These are phyloP conservation scores for Thryonomys swinderianus DNA, from an alignment of 2,113 vertebrate genomes.

Conservation along the genomic window DNA sequence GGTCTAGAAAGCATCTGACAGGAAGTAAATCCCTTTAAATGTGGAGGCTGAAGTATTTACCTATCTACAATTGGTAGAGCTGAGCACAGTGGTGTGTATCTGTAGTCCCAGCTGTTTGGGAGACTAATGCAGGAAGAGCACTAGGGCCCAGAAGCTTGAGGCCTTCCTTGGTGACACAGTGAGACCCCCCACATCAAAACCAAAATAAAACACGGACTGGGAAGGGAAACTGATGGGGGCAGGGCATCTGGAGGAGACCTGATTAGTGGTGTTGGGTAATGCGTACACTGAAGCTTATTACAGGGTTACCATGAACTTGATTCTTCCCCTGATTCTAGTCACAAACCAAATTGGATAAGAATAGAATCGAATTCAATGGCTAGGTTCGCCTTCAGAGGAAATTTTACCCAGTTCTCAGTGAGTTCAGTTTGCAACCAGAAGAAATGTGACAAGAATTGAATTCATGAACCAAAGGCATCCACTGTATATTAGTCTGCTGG, in stretches of 20 bases:
- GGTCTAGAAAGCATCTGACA: not conserved
- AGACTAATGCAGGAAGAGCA: not conserved
- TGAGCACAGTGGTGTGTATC: not conserved
- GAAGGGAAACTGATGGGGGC: not conserved
- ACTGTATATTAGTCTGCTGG: too few relatives aligned
- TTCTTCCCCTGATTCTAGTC: not conserved
- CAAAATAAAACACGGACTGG: not conserved
- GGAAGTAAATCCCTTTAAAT: not conserved
- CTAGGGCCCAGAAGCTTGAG: not conserved
- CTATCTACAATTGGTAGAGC: not conserved
- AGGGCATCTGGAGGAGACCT: not conserved
- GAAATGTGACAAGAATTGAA: not conserved
- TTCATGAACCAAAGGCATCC: not conserved
- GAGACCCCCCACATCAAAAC: not conserved
- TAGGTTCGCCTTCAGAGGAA: not conserved
- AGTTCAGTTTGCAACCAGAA: not conserved
- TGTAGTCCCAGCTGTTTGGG: not conserved
- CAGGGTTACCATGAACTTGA: not conserved
- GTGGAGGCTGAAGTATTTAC: not conserved
- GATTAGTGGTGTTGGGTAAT: not conserved
- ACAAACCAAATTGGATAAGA: not conserved
- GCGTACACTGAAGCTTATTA: not conserved
- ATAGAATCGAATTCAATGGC: not conserved
- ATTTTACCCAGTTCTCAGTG: not conserved
- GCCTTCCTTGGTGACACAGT: not conserved